A percentile compares a stretch with the other conserved stretches of the same genome.
These are phyloP conservation scores for Polylopha cassiicola DNA, from an alignment of 2,888 invertebrate species.

Conservation along the genomic window DNA sequence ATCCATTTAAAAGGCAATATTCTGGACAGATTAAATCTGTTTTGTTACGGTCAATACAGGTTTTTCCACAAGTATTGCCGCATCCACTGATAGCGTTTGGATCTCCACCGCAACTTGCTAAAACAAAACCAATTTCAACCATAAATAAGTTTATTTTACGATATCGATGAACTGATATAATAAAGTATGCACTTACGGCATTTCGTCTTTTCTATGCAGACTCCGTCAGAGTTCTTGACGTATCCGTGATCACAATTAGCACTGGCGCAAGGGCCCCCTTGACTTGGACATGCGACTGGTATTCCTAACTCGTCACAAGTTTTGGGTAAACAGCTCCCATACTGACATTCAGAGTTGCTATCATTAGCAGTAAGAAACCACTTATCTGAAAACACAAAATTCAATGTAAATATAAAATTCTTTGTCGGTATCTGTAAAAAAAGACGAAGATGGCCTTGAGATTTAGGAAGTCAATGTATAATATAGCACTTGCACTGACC, in stretches of 20 bases:
- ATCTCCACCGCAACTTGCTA: constrained; percentile 11
- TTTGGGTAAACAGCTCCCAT: constrained; percentile 2
- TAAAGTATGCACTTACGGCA: constrained; percentile 7
- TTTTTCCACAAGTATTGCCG: constrained; percentile 14
- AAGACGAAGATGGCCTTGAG: no score
- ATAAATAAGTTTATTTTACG: neutral
- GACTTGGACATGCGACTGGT: neutral
- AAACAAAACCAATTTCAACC: neutral
- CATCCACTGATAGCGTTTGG: constrained; percentile 12
- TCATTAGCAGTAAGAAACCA: constrained; percentile 6
- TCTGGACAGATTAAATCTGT: constrained; percentile 5
- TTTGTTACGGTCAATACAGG: constrained; percentile 1
- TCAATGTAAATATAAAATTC: no score
- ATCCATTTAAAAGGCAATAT: constrained; percentile 11
- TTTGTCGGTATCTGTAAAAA: constrained; percentile 1
- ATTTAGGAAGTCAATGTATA: no score
- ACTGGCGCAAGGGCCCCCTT: constrained; percentile 2
- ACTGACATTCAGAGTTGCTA: constrained; percentile 3
- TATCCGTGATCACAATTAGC: constrained; percentile 9
- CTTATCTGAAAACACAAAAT: constrained; percentile 4
- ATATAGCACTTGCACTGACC: no score
- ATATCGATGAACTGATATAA: neutral
- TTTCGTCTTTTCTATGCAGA: constrained; percentile 1
- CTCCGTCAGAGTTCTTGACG: constrained; percentile 1
- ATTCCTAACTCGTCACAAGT: constrained; percentile 7